These are phyloP conservation scores for Nebria ingens DNA, from an alignment of 1,140 invertebrate genomes.

Conservation along the genomic window DNA sequence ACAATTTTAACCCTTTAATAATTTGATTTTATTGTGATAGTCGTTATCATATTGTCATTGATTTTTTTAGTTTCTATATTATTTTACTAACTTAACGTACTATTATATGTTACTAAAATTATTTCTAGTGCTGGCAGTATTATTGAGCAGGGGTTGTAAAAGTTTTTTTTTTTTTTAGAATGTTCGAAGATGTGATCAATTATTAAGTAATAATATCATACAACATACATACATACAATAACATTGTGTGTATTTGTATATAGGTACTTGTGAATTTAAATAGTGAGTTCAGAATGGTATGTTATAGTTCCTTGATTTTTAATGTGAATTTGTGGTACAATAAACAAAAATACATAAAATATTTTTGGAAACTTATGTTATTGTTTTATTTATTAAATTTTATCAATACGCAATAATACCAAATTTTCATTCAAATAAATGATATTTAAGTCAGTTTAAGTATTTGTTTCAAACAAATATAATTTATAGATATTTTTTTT, in stretches of 20 bases:
- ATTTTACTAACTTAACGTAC: background rate
- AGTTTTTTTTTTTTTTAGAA: background rate
- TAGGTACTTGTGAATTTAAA: background rate
- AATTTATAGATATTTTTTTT: too few relatives aligned
- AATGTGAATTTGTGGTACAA: too few relatives aligned
- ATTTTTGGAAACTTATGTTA: too few relatives aligned
- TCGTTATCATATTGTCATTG: background rate
- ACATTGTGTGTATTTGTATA: background rate
- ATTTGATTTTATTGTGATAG: background rate
- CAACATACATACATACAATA: background rate
- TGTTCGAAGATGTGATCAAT: background rate
- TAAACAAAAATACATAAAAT: too few relatives aligned
- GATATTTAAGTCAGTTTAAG: too few relatives aligned
- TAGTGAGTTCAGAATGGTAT: too few relatives aligned
- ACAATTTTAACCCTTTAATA: background rate
- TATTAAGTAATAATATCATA: background rate
- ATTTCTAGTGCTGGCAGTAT: constrained; percentile 22
- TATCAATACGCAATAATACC: too few relatives aligned
- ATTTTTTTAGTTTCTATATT: background rate
- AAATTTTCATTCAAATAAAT: too few relatives aligned
- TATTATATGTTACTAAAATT: background rate
- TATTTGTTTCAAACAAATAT: too few relatives aligned
- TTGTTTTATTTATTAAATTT: too few relatives aligned
- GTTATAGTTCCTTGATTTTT: too few relatives aligned
- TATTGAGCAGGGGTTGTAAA: constrained; percentile 23